Evolutionary conservation across 2,888 invertebrate species (phyloP).

Genomic region (Orthosia gracilis): DNA sequence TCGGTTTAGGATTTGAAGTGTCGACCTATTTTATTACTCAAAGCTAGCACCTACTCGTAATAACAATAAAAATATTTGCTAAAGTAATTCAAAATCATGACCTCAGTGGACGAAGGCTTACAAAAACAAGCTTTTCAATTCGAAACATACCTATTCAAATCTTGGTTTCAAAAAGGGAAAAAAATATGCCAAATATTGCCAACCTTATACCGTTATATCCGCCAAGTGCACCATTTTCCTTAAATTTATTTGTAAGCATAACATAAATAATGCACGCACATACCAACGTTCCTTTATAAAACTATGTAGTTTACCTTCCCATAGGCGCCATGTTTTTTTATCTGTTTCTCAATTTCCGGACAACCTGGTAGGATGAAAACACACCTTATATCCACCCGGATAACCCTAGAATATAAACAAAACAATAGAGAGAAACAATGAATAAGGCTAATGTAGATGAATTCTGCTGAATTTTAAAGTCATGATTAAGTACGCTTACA

Average conservation of each 20-base stretch:
- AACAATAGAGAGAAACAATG: slow-evolving; percentile 39
- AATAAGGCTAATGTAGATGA: neutral
- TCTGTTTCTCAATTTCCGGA: slow-evolving; percentile 57
- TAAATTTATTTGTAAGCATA: slow-evolving; percentile 31
- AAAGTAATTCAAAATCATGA: no score
- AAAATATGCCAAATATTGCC: slow-evolving; percentile 5
- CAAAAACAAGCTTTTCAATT: neutral
- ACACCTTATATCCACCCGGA: slow-evolving; percentile 48
- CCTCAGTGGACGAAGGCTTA: no score
- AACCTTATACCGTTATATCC: slow-evolving; percentile 9
- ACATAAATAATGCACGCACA: slow-evolving; percentile 38
- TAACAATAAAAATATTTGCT: no score
- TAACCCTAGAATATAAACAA: slow-evolving; percentile 54
- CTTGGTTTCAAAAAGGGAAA: neutral
- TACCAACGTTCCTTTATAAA: slow-evolving; percentile 21
- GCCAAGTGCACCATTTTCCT: slow-evolving; percentile 32
- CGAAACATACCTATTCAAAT: neutral
- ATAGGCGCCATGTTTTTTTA: slow-evolving; percentile 41
- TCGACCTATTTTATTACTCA: no score
- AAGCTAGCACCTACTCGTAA: no score
- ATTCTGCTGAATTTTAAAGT: neutral
- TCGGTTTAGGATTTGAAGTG: no score
- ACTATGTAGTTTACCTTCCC: slow-evolving; percentile 40
- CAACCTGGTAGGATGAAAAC: slow-evolving; percentile 13
- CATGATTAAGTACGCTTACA: no score